Evolutionary conservation across 2,113 vertebrate genomes (phyloP).

Genomic region (Ellobius talpinus): DNA sequence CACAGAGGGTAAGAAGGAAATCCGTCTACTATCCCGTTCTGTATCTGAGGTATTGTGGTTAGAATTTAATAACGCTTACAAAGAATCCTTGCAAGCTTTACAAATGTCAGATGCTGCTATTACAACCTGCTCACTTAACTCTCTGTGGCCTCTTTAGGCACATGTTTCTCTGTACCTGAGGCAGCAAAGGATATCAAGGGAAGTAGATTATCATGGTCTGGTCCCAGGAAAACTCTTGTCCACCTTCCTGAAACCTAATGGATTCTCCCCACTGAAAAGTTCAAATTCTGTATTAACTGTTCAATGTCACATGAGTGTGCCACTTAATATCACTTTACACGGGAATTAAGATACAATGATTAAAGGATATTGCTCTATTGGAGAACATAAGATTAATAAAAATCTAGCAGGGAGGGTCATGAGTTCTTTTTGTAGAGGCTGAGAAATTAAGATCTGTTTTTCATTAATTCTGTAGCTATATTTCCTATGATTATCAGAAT

Average conservation of each 20-base stretch:
- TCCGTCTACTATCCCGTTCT: not conserved
- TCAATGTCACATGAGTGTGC: not conserved
- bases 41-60: not conserved
- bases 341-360: slow-evolving; percentile 49
- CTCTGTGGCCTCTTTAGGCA: not conserved
- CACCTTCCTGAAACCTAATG: not conserved
- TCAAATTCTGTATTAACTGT: not conserved
- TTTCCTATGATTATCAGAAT: not conserved
- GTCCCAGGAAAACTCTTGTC: not conserved
- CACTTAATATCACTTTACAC: slow-evolving; percentile 4
- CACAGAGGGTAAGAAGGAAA: not conserved
- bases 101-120: not conserved
- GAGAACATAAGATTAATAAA: slow-evolving; percentile 23
- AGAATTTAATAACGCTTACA: not conserved
- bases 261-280: not conserved
- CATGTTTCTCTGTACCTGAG: not conserved
- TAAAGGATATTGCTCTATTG: not conserved
- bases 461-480: not conserved
- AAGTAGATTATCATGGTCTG: not conserved
- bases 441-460: slow-evolving; percentile 28
- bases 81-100: not conserved
- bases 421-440: not conserved
- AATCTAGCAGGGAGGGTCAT: not conserved
- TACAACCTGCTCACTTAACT: not conserved
- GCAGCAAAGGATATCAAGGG: not conserved